Evolutionary conservation across 2,888 invertebrate genomes (phyloP).

Genomic region (Tinea trinotella): DNA sequence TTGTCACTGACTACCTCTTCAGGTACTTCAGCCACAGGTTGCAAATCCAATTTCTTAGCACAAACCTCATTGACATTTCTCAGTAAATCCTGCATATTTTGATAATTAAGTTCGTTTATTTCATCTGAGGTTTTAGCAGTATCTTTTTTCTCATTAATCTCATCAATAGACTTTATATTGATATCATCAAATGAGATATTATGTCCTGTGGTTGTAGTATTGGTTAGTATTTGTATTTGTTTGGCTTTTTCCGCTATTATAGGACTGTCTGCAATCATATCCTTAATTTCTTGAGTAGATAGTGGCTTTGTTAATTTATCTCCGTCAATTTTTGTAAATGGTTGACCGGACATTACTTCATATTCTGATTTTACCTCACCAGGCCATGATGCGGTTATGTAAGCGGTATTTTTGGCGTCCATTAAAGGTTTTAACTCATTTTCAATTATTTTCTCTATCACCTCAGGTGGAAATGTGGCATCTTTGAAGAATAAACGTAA

Average conservation of each 20-base stretch:
- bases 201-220: constrained; percentile 30
- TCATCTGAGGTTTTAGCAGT: constrained; percentile 40
- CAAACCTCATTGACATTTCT: constrained; percentile 31
- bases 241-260: constrained; percentile 53
- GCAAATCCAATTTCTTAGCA: constrained; percentile 18
- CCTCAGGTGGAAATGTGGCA: constrained; percentile 40
- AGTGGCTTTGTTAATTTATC: constrained; percentile 36
- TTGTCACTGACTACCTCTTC: constrained; percentile 29
- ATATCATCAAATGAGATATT: constrained; percentile 48
- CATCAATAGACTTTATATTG: constrained; percentile 36
- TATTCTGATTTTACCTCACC: constrained; percentile 51
- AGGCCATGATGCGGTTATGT: constrained; percentile 47
- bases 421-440: constrained; percentile 49
- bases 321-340: constrained; percentile 50
- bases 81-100: constrained; percentile 48
- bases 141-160: constrained; percentile 44
- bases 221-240: constrained; percentile 51
- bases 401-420: constrained; percentile 33
- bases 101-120: constrained; percentile 45
- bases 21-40: constrained; percentile 19
- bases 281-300: constrained; percentile 42
- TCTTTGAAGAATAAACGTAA: constrained; percentile 47
- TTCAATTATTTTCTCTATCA: constrained; percentile 47
- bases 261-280: constrained; percentile 45
- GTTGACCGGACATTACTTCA: constrained; percentile 63